phyloP scores from a whole-genome alignment of 1,140 invertebrate species.

The Caenorhabditis brenneri region DNA sequence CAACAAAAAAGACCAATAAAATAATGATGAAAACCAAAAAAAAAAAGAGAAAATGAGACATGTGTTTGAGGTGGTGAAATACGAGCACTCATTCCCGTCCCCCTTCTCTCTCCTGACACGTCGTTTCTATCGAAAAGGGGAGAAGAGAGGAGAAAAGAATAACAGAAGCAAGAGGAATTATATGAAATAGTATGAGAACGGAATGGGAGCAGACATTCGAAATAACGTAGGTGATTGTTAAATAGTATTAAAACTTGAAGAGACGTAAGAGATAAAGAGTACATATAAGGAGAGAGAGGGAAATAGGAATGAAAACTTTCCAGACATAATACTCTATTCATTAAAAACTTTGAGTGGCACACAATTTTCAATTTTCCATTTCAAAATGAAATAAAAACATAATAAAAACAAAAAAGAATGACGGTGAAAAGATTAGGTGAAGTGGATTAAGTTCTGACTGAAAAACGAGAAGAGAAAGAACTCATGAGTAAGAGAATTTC shows the following conservation, averaged over 20 bases:
- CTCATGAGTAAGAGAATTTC: neutral
- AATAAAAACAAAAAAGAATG: neutral
- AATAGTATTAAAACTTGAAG: neutral
- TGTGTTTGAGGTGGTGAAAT: constrained; percentile 41
- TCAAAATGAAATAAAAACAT: neutral
- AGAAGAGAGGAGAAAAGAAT: neutral
- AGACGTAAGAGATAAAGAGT: neutral
- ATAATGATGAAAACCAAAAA: neutral
- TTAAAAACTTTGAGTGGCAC: neutral
- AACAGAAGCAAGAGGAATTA: constrained; percentile 1
- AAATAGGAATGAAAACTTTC: neutral
- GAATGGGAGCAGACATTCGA: neutral
- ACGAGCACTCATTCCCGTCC: constrained; percentile 27
- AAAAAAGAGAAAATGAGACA: neutral
- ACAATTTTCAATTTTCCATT: neutral
- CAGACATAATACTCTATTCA: constrained; percentile 26
- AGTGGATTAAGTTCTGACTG: constrained; percentile 16
- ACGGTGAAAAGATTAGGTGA: neutral
- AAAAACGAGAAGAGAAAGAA: neutral
- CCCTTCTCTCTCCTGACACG: constrained; percentile 18
- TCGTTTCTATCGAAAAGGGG: constrained; percentile 32
- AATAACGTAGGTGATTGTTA: constrained; percentile 17
- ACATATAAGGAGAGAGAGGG: constrained; percentile 20
- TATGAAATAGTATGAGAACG: neutral
- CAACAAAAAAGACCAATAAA: neutral